Conservation (phyloP, 2,888 invertebrate genomes). For the Tachystola acroxantha region DNA sequence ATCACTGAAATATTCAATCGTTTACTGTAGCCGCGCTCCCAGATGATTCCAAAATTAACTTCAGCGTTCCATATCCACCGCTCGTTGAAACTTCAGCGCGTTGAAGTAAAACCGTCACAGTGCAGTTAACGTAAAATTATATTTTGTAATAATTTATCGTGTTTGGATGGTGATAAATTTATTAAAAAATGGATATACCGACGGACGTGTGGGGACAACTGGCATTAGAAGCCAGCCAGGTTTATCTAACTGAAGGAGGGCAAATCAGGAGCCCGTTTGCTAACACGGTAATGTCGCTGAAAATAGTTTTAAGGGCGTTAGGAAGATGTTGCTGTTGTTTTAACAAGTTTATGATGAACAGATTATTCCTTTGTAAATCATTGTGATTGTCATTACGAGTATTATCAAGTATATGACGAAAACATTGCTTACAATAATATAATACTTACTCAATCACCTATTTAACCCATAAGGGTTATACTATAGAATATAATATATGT, state of each 20-base stretch:
- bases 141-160: slow-evolving; percentile 32
- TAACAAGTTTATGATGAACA: too few relatives aligned
- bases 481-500: too few relatives aligned
- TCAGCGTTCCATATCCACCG: slow-evolving; percentile 58
- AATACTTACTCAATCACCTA: too few relatives aligned
- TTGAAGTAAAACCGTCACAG: slow-evolving; percentile 45
- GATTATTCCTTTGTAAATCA: too few relatives aligned
- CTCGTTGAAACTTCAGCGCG: slow-evolving; percentile 46
- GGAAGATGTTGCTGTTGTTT: too few relatives aligned
- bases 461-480: too few relatives aligned
- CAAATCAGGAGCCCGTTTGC: slow-evolving; percentile 89
- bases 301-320: slow-evolving; percentile 9
- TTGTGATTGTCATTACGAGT: background rate
- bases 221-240: slow-evolving; percentile 91
- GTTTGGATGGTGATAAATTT: slow-evolving; percentile 24
- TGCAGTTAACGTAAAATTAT: slow-evolving; percentile 20
- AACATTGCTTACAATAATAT: too few relatives aligned
- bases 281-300: slow-evolving; percentile 83
- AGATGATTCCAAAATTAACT: slow-evolving; percentile 73
- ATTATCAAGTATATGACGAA: too few relatives aligned
- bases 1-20: slow-evolving; percentile 41
- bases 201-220: slow-evolving; percentile 94
- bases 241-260: slow-evolving; percentile 89
- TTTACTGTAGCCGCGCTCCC: slow-evolving; percentile 44
- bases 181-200: slow-evolving; percentile 79